Conservation (phyloP, 2,888 invertebrate genomes). For the Platycheirus rosarum region DNA sequence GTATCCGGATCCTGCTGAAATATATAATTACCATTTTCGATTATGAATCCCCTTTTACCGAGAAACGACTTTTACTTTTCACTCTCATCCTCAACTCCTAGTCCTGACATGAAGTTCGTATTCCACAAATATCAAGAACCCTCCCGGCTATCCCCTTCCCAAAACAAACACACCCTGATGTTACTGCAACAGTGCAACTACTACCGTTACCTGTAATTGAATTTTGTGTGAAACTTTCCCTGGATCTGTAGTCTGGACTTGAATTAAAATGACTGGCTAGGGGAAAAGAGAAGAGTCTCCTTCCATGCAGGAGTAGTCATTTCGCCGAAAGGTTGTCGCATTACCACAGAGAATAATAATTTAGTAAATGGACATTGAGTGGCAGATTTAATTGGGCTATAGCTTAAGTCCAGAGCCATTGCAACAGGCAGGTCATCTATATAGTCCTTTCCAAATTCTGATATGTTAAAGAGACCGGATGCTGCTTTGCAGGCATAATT, state of each 20-base stretch:
- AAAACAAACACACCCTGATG: not conserved
- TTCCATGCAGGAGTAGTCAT: no score
- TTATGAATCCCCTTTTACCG: slow-evolving; percentile 61
- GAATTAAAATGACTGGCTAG: slow-evolving; percentile 42
- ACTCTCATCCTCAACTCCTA: slow-evolving; percentile 14
- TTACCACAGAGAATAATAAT: slow-evolving; percentile 73
- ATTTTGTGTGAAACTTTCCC: slow-evolving; percentile 59
- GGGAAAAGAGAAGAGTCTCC: no score
- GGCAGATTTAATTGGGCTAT: slow-evolving; percentile 57
- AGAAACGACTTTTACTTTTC: slow-evolving; percentile 68
- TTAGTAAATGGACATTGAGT: slow-evolving; percentile 74
- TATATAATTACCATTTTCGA: slow-evolving; percentile 62
- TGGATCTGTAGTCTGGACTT: slow-evolving; percentile 1
- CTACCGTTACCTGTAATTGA: slow-evolving; percentile 72
- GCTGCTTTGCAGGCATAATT: slow-evolving; percentile 43
- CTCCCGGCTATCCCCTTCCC: not conserved
- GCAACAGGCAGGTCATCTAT: slow-evolving; percentile 52
- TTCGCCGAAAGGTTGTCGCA: slow-evolving; percentile 56
- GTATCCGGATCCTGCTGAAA: slow-evolving; percentile 37
- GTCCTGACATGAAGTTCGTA: slow-evolving; percentile 51
- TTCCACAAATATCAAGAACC: slow-evolving; percentile 46
- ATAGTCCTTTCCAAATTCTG: slow-evolving; percentile 17
- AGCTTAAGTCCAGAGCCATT: not conserved
- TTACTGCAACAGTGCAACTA: not conserved
- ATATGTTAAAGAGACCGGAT: slow-evolving; percentile 48